Conservation (phyloP, 1,140 invertebrate species). For the Megalonaias nervosa region DNA sequence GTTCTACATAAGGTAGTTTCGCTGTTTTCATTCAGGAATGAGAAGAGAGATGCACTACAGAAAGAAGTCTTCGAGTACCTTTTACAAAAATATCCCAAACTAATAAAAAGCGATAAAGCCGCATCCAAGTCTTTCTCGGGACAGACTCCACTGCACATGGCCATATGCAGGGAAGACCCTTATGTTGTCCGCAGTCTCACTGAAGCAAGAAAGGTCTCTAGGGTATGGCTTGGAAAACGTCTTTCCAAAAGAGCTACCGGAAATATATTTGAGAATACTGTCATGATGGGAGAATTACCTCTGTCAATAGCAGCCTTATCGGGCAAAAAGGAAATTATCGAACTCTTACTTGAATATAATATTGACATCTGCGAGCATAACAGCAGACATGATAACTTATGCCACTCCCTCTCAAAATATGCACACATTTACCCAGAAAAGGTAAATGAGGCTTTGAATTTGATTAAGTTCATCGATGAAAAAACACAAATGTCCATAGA, state of each 20-base stretch:
- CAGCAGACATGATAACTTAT: constrained; percentile 43
- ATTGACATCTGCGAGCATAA: constrained; percentile 37
- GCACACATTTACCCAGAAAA: constrained; percentile 45
- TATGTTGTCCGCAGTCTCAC: constrained; percentile 29
- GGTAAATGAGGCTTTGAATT: constrained; percentile 30
- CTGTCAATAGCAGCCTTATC: constrained; percentile 51
- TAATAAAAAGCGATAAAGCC: constrained; percentile 27
- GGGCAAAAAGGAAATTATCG: constrained; percentile 40
- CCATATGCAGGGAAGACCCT: constrained; percentile 48
- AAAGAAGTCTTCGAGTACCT: constrained; percentile 22
- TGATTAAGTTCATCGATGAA: constrained; percentile 34
- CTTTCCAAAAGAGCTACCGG: constrained; percentile 34
- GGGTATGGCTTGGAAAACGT: not conserved
- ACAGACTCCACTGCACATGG: constrained; percentile 52
- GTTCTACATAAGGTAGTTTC: no score
- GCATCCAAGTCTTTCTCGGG: constrained; percentile 42
- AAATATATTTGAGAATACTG: constrained; percentile 45
- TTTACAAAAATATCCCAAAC: constrained; percentile 25
- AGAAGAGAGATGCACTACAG: no score
- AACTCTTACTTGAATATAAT: constrained; percentile 39
- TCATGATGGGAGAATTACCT: constrained; percentile 58
- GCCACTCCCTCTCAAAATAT: constrained; percentile 48
- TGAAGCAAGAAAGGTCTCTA: constrained; percentile 3
- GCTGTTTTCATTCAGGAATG: no score
- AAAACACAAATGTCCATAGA: constrained; percentile 1